These are phyloP conservation scores for Colistium nudipinnis DNA, from an alignment of 2,113 vertebrate genomes.

Conservation along the genomic window DNA sequence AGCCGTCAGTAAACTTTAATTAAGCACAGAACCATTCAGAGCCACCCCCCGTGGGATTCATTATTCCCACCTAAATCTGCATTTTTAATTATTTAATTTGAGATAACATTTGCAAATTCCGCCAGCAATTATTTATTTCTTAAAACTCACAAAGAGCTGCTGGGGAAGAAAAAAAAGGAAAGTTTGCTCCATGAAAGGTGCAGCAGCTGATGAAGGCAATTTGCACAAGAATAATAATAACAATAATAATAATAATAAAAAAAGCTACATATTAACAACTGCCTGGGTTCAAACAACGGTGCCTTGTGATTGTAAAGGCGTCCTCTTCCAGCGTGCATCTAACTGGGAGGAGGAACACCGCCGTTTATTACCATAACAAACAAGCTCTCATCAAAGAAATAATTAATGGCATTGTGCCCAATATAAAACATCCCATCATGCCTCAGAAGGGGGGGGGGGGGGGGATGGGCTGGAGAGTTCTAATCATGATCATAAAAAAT, in stretches of 20 bases:
- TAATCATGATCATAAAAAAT: slow-evolving; percentile 92
- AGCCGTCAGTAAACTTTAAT: slow-evolving; percentile 83
- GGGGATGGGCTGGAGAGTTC: slow-evolving; percentile 67
- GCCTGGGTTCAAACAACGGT: slow-evolving; percentile 31
- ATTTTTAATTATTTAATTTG: slow-evolving; percentile 84
- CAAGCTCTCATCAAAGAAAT: slow-evolving; percentile 93
- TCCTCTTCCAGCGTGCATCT: slow-evolving; percentile 54
- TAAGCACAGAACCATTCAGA: slow-evolving; percentile 77
- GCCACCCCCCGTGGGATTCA: slow-evolving; percentile 76
- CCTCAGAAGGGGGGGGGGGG: slow-evolving; percentile 84
- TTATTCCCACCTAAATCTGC: slow-evolving; percentile 82
- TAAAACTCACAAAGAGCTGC: slow-evolving; percentile 63
- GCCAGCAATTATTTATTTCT: slow-evolving; percentile 74
- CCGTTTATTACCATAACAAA: slow-evolving; percentile 88
- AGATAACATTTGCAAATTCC: slow-evolving; percentile 75
- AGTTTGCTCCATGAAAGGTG: slow-evolving; percentile 61
- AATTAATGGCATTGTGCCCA: slow-evolving; percentile 93
- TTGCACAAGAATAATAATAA: slow-evolving; percentile 44
- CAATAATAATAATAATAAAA: slow-evolving; percentile 21
- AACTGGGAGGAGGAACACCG: slow-evolving; percentile 58
- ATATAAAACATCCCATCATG: slow-evolving; percentile 91
- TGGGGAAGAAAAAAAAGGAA: slow-evolving; percentile 44
- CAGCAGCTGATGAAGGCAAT: slow-evolving; percentile 57
- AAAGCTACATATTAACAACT: slow-evolving; percentile 30
- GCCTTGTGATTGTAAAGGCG: slow-evolving; percentile 56